Conservation (phyloP, 2,888 invertebrate genomes). For the Ectropis crepuscularia region DNA sequence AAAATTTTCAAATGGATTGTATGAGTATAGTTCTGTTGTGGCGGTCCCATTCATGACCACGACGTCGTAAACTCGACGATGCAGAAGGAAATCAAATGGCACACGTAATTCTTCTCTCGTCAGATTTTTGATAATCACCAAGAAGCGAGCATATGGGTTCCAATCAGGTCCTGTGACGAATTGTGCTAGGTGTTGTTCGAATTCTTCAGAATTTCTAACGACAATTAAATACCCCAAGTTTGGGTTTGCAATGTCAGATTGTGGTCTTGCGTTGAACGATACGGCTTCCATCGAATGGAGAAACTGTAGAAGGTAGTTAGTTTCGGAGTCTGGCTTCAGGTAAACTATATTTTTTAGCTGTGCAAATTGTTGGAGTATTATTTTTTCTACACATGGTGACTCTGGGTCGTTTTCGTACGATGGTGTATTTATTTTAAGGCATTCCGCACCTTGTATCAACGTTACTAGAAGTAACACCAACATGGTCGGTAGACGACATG, state of each 20-base stretch:
- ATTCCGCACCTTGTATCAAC: conserved; percentile 10
- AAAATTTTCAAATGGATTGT: conserved; percentile 64
- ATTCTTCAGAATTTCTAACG: conserved; percentile 38
- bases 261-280: conserved; percentile 5
- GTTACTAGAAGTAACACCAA: conserved; percentile 28
- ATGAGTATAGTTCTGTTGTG: conserved; percentile 57
- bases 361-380: conserved; percentile 41
- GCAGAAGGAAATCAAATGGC: conserved; percentile 57
- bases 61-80: conserved; percentile 50
- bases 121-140: conserved; percentile 51
- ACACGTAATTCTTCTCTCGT: conserved; percentile 34
- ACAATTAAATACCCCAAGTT: conserved; percentile 49
- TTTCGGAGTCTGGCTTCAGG: conserved; percentile 29
- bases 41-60: conserved; percentile 52
- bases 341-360: conserved; percentile 35
- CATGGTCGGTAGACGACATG: conserved; percentile 34
- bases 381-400: conserved; percentile 34
- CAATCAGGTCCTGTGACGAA: conserved; percentile 51
- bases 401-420: not conserved
- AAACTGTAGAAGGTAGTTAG: conserved; percentile 33
- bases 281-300: conserved; percentile 36
- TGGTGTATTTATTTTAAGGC: conserved; percentile 1
- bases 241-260: not conserved
- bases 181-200: conserved; percentile 37
- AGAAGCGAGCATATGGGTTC: conserved; percentile 57